Base-by-base conservation (phyloP, 2,888 invertebrate genomes). In the Perizoma flavofasciatum region DNA sequence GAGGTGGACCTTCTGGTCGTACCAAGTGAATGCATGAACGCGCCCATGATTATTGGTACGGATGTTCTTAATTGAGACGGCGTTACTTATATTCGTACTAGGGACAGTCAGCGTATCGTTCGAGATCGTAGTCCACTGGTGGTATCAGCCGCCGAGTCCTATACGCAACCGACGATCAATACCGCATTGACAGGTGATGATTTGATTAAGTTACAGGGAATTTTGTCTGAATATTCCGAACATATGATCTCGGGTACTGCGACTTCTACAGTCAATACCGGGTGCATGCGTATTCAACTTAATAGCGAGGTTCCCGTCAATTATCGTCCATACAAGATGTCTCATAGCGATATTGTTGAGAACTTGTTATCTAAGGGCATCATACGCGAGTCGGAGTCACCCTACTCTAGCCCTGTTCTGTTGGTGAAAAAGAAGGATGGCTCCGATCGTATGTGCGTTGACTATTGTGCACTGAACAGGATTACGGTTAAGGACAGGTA, bases 321-420 rank as follows among this genome's bases (percentile, higher is more conserved):
- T 2, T 73, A 75, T 41, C 65, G 66, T 0, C 73, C 74, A 0
- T 74, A 73, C 41, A 66, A 55, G 7, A 46, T 74, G 4, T 72
- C 73, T 0, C 53, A 59, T 32, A 43, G 48, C 5, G 73, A 72
- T 1, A 74, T 73, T 1, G 46, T 49, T 8, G 7, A 64, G 6
- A 71, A 74, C 33, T 43, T 72, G 0, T 45, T 74, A 49, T 48
- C 54, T 0, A 71, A 71, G 22, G 52, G 59, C 3, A 64, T 75
- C 5, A 72, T 71, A 39, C 47, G 69, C 5, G 60, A 61, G 6
- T 66, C 66, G 0, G 7, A 63, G 3, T 68, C 68, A 0, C 55
- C 57, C n/a, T 68, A 61, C 11, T 51, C 68, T 0, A 68, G 66
- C 22, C 68, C 68, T 0, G 55, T 68, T 7, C 40, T 68, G 5